Percentiles rank a stretch among this genome's conserved stretches.
Conservation (phyloP, 2,888 invertebrate species). For the Malthinus seriepunctatus region DNA sequence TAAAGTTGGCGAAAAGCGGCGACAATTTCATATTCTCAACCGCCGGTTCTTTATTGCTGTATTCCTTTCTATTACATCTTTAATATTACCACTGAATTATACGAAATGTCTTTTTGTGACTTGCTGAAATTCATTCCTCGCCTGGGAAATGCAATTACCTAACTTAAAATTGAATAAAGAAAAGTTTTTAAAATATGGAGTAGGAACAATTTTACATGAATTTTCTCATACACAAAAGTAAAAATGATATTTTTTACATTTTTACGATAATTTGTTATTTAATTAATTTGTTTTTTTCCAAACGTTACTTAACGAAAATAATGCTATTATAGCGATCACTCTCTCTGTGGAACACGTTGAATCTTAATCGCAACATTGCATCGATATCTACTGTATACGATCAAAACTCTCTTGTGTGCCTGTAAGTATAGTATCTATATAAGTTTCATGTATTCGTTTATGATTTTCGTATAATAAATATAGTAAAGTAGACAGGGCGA, state of each 20-base stretch:
- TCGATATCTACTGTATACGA: too few relatives aligned
- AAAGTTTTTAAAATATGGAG: constrained; percentile 11
- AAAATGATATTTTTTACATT: too few relatives aligned
- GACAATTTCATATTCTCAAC: constrained; percentile 33
- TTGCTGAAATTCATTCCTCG: constrained; percentile 30
- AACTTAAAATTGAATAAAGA: constrained; percentile 29
- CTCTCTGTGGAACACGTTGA: too few relatives aligned
- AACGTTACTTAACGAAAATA: too few relatives aligned
- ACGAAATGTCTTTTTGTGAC: constrained; percentile 33
- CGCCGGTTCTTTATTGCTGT: constrained; percentile 34
- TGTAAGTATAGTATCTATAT: too few relatives aligned
- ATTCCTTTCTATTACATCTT: constrained; percentile 35
- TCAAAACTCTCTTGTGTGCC: too few relatives aligned
- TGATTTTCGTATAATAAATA: constrained; percentile 4
- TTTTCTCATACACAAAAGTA: constrained; percentile 16
- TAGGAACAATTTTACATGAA: constrained; percentile 21
- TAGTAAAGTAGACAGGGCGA: constrained; percentile 10
- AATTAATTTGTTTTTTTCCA: too few relatives aligned
- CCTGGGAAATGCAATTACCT: constrained; percentile 29
- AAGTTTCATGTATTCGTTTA: not conserved
- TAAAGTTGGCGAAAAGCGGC: constrained; percentile 33
- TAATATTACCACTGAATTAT: constrained; percentile 35
- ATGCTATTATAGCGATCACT: too few relatives aligned
- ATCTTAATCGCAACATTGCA: too few relatives aligned
- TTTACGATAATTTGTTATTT: too few relatives aligned